A percentile compares a stretch with the other conserved stretches of the same genome.
phyloP scores from a whole-genome alignment of 1,140 invertebrate species.

The Potamilus streckersoni region DNA sequence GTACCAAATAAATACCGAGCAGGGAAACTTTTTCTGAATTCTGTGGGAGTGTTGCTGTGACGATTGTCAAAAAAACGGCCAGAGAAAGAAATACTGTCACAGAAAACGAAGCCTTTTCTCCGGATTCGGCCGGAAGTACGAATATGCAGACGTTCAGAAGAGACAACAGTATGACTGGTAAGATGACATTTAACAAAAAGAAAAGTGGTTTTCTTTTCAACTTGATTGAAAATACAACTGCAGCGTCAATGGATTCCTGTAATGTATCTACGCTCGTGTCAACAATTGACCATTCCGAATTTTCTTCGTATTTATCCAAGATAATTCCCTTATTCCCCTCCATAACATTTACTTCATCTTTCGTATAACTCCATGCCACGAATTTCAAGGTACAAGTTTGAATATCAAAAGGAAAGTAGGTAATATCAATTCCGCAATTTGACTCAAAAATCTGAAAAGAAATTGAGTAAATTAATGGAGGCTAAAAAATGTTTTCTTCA shows the following conservation, averaged over 20 bases:
- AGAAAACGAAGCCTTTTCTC: conserved; percentile 11
- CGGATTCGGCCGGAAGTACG: conserved; percentile 6
- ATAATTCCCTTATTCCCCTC: conserved; percentile 3
- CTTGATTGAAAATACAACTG: conserved; percentile 5
- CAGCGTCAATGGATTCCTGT: not conserved
- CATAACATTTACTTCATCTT: conserved; percentile 59
- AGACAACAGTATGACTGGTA: conserved; percentile 8
- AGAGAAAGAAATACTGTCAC: conserved; percentile 14
- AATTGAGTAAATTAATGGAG: no score
- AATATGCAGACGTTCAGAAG: conserved; percentile 13
- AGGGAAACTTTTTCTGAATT: conserved; percentile 6
- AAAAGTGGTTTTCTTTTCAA: conserved; percentile 12
- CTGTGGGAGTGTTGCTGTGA: conserved; percentile 5
- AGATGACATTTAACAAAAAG: conserved; percentile 1
- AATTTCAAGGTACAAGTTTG: conserved; percentile 74
- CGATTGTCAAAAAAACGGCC: conserved; percentile 15
- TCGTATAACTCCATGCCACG: conserved; percentile 48
- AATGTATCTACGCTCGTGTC: not conserved
- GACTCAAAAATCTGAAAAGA: conserved; percentile 91
- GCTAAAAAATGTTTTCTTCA: no score
- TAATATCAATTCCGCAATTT: conserved; percentile 91
- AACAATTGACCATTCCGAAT: conserved; percentile 8
- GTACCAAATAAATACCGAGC: conserved; percentile 4
- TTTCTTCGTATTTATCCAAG: conserved; percentile 2
- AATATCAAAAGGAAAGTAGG: conserved; percentile 80